Conservation (phyloP, 1,140 invertebrate genomes). For the Nilaparvata lugens region DNA sequence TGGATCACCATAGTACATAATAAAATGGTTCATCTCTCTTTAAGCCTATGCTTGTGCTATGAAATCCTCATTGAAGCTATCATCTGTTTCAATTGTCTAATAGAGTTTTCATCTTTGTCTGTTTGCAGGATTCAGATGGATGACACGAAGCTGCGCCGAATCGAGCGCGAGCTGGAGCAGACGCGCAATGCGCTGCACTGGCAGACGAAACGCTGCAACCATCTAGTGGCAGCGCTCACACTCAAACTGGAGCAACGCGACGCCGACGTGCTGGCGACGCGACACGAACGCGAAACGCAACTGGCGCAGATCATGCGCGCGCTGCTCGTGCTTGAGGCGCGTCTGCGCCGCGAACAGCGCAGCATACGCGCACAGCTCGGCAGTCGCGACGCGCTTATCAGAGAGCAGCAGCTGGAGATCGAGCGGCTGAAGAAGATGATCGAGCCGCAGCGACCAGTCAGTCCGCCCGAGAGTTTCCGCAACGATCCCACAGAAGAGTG, state of each 20-base stretch:
- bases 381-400: conserved; percentile 60
- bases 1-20: too few species aligned
- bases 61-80: too few species aligned
- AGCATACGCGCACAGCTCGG: conserved; percentile 54
- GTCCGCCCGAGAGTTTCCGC: conserved; percentile 40
- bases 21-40: too few species aligned
- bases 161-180: conserved; percentile 48
- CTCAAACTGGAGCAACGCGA: conserved; percentile 50
- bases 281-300: conserved; percentile 51
- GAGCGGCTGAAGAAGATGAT: conserved; percentile 43
- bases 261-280: conserved; percentile 46
- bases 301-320: conserved; percentile 55
- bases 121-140: conserved; percentile 35
- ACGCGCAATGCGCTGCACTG: conserved; percentile 37
- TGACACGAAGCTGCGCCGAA: conserved; percentile 46
- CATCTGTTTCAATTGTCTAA: too few species aligned
- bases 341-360: conserved; percentile 63
- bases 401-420: conserved; percentile 57
- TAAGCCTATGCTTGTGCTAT: too few species aligned
- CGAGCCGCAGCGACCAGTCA: conserved; percentile 25
- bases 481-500: conserved; percentile 37
- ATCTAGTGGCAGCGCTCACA: conserved; percentile 47
- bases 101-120: not conserved
- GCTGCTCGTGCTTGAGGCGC: conserved; percentile 55
- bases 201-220: conserved; percentile 43